Evolutionary conservation across 2,888 invertebrate genomes (phyloP).

Genomic region (Silvanus unidentatus): DNA sequence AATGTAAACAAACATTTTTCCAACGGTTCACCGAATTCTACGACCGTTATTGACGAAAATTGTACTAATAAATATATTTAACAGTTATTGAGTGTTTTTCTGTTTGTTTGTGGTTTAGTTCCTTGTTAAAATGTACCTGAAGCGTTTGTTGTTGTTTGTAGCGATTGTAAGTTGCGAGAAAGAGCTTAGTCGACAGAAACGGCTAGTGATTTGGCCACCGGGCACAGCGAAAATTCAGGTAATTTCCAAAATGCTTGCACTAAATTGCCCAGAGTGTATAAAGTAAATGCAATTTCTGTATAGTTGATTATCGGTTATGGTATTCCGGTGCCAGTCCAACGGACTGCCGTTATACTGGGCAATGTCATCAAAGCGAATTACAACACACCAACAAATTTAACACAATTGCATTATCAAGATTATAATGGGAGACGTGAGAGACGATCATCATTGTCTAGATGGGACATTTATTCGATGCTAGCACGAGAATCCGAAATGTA

Average conservation of each 20-base stretch:
- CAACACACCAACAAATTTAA: constrained; percentile 30
- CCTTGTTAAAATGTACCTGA: too few relatives aligned
- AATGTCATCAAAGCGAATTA: constrained; percentile 48
- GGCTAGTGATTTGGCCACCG: background rate
- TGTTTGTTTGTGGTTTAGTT: too few relatives aligned
- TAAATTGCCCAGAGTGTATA: background rate
- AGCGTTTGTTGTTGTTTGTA: background rate
- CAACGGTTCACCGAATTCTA: constrained; percentile 11
- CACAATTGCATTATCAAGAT: constrained; percentile 23
- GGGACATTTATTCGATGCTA: constrained; percentile 62
- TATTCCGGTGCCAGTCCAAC: constrained; percentile 47
- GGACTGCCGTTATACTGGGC: constrained; percentile 45
- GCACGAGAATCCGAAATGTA: constrained; percentile 57
- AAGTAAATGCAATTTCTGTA: too few relatives aligned
- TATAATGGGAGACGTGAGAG: constrained; percentile 23
- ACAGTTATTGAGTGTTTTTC: too few relatives aligned
- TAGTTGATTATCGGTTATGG: constrained; percentile 49
- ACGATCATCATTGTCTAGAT: constrained; percentile 40
- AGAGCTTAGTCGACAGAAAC: background rate
- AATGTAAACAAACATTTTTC: constrained; percentile 18
- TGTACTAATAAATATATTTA: too few relatives aligned
- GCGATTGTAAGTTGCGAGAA: background rate
- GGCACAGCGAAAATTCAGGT: constrained; percentile 3
- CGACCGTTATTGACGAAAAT: too few relatives aligned
- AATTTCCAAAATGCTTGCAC: background rate